These are phyloP conservation scores for Micropoecilia bifurca DNA, from an alignment of 2,797 vertebrate species.

Conservation along the genomic window DNA sequence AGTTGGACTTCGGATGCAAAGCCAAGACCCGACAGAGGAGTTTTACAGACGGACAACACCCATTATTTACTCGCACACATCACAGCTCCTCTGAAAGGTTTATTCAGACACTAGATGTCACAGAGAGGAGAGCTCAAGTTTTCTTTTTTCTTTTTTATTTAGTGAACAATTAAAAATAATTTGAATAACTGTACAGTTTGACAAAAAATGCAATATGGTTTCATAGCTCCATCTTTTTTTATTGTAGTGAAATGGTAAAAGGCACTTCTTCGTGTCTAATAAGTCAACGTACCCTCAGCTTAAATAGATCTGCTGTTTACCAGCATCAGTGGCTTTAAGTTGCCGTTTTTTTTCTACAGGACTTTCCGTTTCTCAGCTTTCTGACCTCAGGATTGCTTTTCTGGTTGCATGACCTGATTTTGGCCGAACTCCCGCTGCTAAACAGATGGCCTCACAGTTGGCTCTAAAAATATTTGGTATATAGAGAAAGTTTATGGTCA, in stretches of 20 bases:
- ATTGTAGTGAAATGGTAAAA: background rate
- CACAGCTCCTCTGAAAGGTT: slow-evolving; percentile 23
- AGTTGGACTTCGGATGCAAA: slow-evolving; percentile 20
- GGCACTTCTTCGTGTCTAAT: background rate
- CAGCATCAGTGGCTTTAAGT: background rate
- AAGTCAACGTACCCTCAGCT: background rate
- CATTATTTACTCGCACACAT: slow-evolving; percentile 24
- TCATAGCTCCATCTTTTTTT: background rate
- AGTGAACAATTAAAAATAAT: background rate
- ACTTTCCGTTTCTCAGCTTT: background rate
- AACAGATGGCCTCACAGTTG: background rate
- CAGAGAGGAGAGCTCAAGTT: background rate
- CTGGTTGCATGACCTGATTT: background rate
- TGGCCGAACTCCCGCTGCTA: background rate
- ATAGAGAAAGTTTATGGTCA: background rate
- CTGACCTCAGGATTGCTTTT: background rate
- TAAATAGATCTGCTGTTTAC: background rate
- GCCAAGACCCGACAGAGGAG: slow-evolving; percentile 6
- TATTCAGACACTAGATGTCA: background rate
- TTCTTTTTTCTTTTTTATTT: background rate
- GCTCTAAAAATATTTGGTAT: background rate
- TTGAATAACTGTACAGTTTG: background rate
- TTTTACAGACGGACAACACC: slow-evolving; percentile 54
- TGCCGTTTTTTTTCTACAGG: background rate
- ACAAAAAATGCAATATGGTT: background rate